A percentile compares a stretch with the other conserved stretches of the same genome.
phyloP scores from a whole-genome alignment of 2,113 vertebrate species.

The Cheirogaleus medius region DNA sequence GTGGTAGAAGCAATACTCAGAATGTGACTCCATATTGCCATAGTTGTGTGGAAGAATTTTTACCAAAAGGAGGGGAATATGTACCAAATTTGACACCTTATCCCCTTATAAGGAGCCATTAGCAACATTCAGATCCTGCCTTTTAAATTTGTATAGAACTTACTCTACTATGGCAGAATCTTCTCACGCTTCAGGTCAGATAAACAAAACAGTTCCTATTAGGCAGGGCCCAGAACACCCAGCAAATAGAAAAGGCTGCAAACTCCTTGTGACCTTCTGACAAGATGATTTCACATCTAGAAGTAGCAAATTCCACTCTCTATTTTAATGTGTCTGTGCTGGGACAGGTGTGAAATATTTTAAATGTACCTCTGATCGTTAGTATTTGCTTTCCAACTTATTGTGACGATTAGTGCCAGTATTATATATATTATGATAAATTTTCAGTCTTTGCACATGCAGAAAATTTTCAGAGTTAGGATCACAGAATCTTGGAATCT shows the following conservation, averaged over 20 bases:
- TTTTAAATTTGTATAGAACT: neutral
- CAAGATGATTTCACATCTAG: neutral
- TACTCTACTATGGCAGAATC: neutral
- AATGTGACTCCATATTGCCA: neutral
- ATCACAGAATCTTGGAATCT: neutral
- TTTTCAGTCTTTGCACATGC: neutral
- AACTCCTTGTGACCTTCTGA: neutral
- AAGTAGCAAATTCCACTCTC: constrained; percentile 25
- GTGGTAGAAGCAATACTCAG: constrained; percentile 20
- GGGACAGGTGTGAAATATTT: neutral
- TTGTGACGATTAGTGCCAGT: neutral
- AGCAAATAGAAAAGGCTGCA: neutral
- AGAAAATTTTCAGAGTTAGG: neutral
- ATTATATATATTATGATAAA: neutral
- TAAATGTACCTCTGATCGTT: neutral
- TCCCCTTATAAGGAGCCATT: neutral
- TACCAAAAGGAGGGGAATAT: neutral
- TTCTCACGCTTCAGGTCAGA: neutral
- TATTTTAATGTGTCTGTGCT: neutral
- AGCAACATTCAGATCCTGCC: neutral
- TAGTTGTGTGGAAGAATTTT: neutral
- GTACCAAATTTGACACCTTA: neutral
- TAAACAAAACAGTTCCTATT: neutral
- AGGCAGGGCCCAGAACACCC: neutral
- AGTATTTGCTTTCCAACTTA: neutral